Evolutionary conservation across 2,113 vertebrate species (phyloP), one percentile per base, ranked within the genome.

Genomic region (Phylloscopus trochiloides): DNA sequence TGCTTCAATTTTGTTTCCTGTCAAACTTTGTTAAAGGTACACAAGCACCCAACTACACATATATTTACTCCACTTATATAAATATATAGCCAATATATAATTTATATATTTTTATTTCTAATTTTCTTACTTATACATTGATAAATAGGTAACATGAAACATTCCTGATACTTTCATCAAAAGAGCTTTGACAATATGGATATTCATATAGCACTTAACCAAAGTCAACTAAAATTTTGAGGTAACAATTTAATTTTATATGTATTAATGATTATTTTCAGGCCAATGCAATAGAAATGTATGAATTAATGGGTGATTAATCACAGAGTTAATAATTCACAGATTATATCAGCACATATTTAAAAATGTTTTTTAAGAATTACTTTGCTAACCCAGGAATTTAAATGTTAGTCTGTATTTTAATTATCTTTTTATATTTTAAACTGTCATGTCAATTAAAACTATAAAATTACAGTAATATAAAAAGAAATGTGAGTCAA

Each of bases 401-500:
- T 84, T 42, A 80, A 78, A 63, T 45, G 25, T 34, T 89, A 81
- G 16, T 81, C n/a, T 65, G 14, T 47, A 45, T 79, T 92, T 95
- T 84, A 93, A 77, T 93, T 74, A 74, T 40, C 18, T 95, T 92
- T 95, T 89, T 74, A 63, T 91, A 91, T 87, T 96, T 96, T 68
- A 94, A 74, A 78, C 84, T 95, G 76, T 94, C n/a, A 47, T 26
- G 10, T 81, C 86, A 94, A 88, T 87, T 81, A 89, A 89, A 91
- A 84, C 21, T 32, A 31, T 47, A 83, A 73, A 32, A 75, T 73
- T 83, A 62, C 1, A 68, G 45, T 59, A 85, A 38, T 38, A 90
- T 52, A 74, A 81, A 95, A 89, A 89, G 31, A 88, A 96, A 70
- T 38, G 25, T 45, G 18, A 51, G 45, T 89, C 45, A 89, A 91